Percentiles rank a stretch among this genome's conserved stretches.
Conservation (phyloP, 2,113 vertebrate genomes). For the Myiagra hebetior region DNA sequence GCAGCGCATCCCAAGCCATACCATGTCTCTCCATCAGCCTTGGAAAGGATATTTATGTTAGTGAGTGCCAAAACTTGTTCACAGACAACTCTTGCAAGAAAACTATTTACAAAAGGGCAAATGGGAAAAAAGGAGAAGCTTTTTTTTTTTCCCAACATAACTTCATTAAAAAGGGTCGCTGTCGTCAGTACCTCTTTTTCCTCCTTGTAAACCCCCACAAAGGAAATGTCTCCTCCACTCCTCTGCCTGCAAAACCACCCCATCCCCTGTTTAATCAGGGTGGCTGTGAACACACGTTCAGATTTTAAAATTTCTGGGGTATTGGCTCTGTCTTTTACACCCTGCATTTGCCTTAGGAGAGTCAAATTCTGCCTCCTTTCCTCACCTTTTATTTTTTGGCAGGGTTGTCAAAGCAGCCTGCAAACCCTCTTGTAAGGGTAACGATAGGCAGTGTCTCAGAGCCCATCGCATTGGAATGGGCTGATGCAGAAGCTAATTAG, state of each 20-base stretch:
- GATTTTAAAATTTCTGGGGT: background rate
- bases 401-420: background rate
- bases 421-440: background rate
- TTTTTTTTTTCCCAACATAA: background rate
- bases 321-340: background rate
- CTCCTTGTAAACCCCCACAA: background rate
- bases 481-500: background rate
- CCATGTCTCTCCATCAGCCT: slow-evolving; percentile 45
- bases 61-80: slow-evolving; percentile 49
- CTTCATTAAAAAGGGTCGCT: background rate
- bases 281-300: background rate
- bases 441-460: background rate
- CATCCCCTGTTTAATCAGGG: background rate
- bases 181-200: background rate
- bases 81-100: slow-evolving; percentile 39
- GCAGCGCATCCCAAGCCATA: slow-evolving; percentile 29
- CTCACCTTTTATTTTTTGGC: background rate
- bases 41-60: slow-evolving; percentile 51
- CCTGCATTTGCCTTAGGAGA: background rate
- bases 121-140: background rate
- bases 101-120: slow-evolving; percentile 56
- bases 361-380: background rate
- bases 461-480: background rate
- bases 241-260: background rate
- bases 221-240: background rate